These are phyloP conservation scores for Eutrigla gurnardus DNA, from an alignment of 2,797 vertebrate species.

Conservation along the genomic window DNA sequence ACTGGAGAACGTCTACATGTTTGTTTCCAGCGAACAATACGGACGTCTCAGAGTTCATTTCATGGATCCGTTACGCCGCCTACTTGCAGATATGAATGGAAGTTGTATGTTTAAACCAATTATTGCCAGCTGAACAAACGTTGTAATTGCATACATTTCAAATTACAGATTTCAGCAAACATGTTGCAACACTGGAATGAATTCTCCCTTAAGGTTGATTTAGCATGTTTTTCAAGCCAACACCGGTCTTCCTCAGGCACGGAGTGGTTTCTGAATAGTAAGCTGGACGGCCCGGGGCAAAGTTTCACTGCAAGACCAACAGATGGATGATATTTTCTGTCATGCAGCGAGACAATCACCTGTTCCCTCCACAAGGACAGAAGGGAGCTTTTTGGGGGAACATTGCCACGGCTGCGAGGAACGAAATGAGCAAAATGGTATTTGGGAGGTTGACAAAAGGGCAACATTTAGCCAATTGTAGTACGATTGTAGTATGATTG, in stretches of 20 bases:
- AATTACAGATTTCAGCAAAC: too few relatives aligned
- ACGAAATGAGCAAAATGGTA: neutral
- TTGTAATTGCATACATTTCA: neutral
- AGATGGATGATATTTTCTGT: constrained; percentile 1
- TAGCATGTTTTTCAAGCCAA: neutral
- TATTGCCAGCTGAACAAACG: neutral
- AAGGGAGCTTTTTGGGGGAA: constrained; percentile 7
- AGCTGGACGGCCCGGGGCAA: neutral
- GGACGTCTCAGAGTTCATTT: neutral
- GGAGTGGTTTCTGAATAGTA: neutral
- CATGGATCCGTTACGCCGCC: neutral
- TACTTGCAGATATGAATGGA: neutral
- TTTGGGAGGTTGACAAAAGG: constrained; percentile 10
- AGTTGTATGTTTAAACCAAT: neutral
- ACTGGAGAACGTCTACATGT: neutral
- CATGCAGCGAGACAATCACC: neutral
- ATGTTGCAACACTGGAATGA: neutral
- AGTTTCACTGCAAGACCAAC: neutral
- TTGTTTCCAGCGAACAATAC: constrained; percentile 7
- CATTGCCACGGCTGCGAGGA: neutral
- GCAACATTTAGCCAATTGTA: too few relatives aligned
- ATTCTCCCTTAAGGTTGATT: neutral
- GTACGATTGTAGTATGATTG: too few relatives aligned
- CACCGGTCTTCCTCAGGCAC: neutral
- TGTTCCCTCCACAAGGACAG: neutral